Evolutionary conservation across 2,797 vertebrate species (phyloP).

Genomic region (Pantherophis vulpinus): DNA sequence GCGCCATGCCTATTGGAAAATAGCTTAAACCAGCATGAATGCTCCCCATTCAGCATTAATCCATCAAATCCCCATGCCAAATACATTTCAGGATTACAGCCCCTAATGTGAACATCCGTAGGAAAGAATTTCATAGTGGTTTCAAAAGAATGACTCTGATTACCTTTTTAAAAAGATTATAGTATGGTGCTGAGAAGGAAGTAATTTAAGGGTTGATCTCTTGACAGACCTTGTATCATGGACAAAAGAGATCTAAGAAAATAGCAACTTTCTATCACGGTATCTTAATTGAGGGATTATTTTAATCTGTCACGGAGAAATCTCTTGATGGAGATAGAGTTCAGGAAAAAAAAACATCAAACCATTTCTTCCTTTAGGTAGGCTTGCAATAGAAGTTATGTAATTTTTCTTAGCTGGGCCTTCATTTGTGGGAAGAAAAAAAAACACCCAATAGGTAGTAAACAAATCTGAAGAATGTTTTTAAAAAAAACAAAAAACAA

Average conservation of each 20-base stretch:
- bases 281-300: not conserved
- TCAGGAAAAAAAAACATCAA: not conserved
- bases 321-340: not conserved
- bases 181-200: not conserved
- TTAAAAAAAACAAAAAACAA: too few relatives aligned
- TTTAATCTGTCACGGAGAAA: not conserved
- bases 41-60: not conserved
- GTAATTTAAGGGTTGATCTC: not conserved
- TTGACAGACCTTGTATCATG: not conserved
- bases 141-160: not conserved
- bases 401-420: not conserved
- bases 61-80: not conserved
- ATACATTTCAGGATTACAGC: not conserved
- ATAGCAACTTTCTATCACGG: not conserved
- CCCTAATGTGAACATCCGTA: not conserved
- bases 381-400: not conserved
- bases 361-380: not conserved
- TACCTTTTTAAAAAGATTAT: not conserved
- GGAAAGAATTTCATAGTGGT: not conserved
- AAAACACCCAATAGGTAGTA: too few relatives aligned
- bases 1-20: not conserved
- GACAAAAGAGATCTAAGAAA: not conserved
- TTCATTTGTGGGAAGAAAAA: too few relatives aligned
- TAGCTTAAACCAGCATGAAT: not conserved
- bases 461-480: too few relatives aligned